Percentiles rank a stretch among this genome's conserved stretches.
Evolutionary conservation across 2,113 vertebrate species (phyloP).

Genomic region (Gobiocypris rarus): DNA sequence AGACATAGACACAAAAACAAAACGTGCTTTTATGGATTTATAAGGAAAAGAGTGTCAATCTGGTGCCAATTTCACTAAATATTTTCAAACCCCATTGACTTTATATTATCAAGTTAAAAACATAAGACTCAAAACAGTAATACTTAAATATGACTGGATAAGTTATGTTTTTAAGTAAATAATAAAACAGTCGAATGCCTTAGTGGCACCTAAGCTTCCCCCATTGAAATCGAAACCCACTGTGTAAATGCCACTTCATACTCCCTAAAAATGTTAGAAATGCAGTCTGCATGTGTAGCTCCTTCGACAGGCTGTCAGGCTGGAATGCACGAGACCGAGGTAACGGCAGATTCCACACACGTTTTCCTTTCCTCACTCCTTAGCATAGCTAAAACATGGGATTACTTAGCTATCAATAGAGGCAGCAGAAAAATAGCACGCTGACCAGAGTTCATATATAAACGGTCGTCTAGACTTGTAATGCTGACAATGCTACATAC

Average conservation of each 20-base stretch:
- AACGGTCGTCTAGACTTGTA: background rate
- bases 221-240: background rate
- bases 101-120: background rate
- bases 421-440: background rate
- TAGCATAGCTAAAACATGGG: background rate
- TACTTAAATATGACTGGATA: background rate
- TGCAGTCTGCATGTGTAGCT: background rate
- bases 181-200: background rate
- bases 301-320: slow-evolving; percentile 41
- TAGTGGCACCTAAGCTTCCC: background rate
- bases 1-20: too few relatives aligned
- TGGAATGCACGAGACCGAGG: slow-evolving; percentile 44
- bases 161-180: background rate
- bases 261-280: background rate
- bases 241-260: background rate
- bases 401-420: background rate
- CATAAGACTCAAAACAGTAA: background rate
- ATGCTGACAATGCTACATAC: background rate
- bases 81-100: too few relatives aligned
- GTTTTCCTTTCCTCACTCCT: slow-evolving; percentile 54
- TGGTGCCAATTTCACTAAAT: too few relatives aligned
- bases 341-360: slow-evolving; percentile 69
- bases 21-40: too few relatives aligned
- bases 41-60: too few relatives aligned
- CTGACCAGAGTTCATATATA: background rate